Conservation (phyloP, 2,797 vertebrate genomes). For the Danionella dracula region DNA sequence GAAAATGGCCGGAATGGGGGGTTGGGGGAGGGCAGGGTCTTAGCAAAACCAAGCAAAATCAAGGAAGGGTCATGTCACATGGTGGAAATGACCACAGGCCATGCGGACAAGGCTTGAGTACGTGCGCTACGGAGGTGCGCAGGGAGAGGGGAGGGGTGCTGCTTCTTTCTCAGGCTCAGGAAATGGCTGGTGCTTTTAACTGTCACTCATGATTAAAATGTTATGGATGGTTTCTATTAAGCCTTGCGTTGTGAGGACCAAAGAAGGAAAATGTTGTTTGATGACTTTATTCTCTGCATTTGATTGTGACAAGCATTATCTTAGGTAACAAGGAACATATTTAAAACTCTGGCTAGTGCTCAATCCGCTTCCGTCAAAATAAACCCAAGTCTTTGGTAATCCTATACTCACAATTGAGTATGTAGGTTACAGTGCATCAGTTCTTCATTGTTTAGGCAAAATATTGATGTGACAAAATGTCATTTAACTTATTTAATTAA, state of each 20-base stretch:
- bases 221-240: neutral
- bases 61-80: constrained; percentile 43
- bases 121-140: constrained; percentile 10
- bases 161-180: constrained; percentile 27
- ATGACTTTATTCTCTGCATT: neutral
- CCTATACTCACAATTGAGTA: no score
- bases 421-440: no score
- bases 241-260: neutral
- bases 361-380: no score
- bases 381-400: no score
- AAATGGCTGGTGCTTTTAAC: constrained; percentile 23
- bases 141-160: constrained; percentile 20
- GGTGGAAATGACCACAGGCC: constrained; percentile 47
- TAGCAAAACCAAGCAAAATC: constrained; percentile 38
- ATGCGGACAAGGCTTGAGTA: constrained; percentile 19
- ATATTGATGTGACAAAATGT: no score
- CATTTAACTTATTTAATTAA: no score
- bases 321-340: neutral
- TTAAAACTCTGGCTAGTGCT: no score
- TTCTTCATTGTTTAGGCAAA: no score
- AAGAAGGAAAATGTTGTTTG: neutral
- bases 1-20: constrained; percentile 29
- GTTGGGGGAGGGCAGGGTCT: constrained; percentile 29
- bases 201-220: constrained; percentile 9
- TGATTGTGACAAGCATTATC: neutral